A percentile compares a stretch with the other conserved stretches of the same genome.
These are phyloP conservation scores for Willisornis vidua DNA, from an alignment of 2,113 vertebrate genomes.

Conservation along the genomic window DNA sequence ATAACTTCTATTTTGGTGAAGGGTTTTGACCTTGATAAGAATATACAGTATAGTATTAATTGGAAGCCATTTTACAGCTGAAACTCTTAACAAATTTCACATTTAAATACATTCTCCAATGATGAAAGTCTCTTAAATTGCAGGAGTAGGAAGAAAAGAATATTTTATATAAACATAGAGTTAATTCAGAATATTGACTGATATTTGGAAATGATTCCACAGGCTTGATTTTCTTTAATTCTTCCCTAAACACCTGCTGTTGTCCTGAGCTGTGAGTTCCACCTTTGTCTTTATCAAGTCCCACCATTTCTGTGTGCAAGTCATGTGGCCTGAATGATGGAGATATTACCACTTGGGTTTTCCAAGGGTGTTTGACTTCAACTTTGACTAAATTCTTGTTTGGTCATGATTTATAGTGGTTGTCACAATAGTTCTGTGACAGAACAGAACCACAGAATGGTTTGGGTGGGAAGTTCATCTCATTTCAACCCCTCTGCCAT, in stretches of 20 bases:
- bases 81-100: neutral
- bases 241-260: neutral
- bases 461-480: neutral
- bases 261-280: neutral
- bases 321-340: neutral
- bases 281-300: neutral
- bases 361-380: neutral
- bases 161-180: neutral
- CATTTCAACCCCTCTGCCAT: neutral
- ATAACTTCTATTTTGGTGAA: neutral
- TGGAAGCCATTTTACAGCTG: neutral
- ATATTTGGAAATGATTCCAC: neutral
- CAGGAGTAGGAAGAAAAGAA: rapidly evolving
- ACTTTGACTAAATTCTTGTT: neutral
- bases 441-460: neutral
- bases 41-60: neutral
- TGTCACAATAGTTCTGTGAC: neutral
- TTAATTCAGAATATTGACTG: neutral
- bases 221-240: neutral
- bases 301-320: neutral
- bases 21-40: neutral
- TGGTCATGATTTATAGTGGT: neutral
- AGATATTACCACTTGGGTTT: neutral
- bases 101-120: neutral
- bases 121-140: neutral